Evolutionary conservation across 2,113 vertebrate species (phyloP).

Genomic region (Poeciliopsis prolifica): DNA sequence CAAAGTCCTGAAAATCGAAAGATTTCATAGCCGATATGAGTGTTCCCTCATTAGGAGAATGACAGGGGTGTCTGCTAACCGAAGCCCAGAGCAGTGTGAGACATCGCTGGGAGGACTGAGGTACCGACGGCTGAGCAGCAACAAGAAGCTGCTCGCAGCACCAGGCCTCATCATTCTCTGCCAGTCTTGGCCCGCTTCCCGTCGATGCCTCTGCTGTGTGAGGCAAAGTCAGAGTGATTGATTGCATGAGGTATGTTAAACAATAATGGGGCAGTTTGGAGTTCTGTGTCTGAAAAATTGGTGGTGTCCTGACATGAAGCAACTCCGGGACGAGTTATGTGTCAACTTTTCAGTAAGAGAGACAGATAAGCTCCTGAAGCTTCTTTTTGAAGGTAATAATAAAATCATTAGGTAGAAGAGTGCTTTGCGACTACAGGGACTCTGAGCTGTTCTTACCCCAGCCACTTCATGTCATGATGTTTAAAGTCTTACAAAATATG

Average conservation of each 20-base stretch:
- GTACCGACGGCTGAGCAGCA: conserved; percentile 7
- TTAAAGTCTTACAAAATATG: neutral
- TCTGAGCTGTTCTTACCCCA: neutral
- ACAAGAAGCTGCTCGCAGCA: conserved; percentile 34
- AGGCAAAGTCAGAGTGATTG: conserved; percentile 75
- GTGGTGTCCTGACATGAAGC: conserved; percentile 38
- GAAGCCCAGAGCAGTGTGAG: conserved; percentile 27
- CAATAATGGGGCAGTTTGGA: conserved; percentile 73
- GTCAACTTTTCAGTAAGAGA: conserved; percentile 35
- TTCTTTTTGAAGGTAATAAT: conserved; percentile 34
- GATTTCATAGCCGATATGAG: conserved; percentile 34
- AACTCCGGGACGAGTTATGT: conserved; percentile 60
- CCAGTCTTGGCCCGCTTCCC: conserved; percentile 66
- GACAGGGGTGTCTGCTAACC: conserved; percentile 51
- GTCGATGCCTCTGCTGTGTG: conserved; percentile 38
- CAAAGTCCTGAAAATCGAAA: conserved; percentile 45
- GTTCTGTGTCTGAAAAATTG: conserved; percentile 58
- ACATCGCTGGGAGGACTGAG: conserved; percentile 16
- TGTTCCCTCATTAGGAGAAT: conserved; percentile 43
- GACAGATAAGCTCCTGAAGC: conserved; percentile 30
- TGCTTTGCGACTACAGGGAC: conserved; percentile 5
- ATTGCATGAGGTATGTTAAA: conserved; percentile 73
- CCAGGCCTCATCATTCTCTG: conserved; percentile 68
- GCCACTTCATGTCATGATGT: neutral
- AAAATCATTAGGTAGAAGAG: conserved; percentile 24